Base-by-base conservation (phyloP, 2,797 vertebrate genomes). In the Rhinella marina region DNA sequence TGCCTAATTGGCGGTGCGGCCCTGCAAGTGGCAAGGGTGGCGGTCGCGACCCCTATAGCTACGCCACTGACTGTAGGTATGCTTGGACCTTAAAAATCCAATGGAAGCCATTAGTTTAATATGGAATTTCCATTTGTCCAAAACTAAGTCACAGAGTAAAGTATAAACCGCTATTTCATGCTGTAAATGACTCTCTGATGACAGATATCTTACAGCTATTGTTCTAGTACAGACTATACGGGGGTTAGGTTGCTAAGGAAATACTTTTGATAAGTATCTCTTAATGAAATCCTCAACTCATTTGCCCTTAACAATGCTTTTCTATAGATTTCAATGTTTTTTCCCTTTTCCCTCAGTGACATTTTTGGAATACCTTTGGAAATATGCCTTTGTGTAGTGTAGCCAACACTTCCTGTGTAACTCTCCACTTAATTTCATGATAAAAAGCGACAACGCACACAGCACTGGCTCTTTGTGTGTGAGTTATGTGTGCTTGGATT, bases 291-390 rank as follows among this genome's bases (percentile, higher is more conserved):
- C 48, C 54, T 54, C 61, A 59, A 41, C 61, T 78, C 80, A 83
- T 86, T 86, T 89, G 72, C 84, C 80, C 88, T 72, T 56, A 82
- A 89, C 84, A 86, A 82, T 83, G 52, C 56, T 70, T 86, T 89
- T 83, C 73, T 89, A 86, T 83, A 86, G 32, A 78, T 86, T 89
- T 52, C 16, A 76, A 23, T 81, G 84, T 86, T 86, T 84, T 86
- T 86, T 76, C 84, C 84, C 29, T 80, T 86, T 86, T 76, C 81
- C 80, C 84, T 75, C 7, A 73, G 84, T 82, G 80, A 89, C 88
- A 89, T 89, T 86, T 86, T 86, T 89, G 50, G 81, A 89, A 89
- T 89, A 83, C 84, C 73, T 86, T 86, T 82, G 64, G 73, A 89
- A 89, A 86, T 81, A 89, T 79, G 80, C 73, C 78, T 89, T 86